Base-by-base conservation (phyloP, 64 coral and sea anemone species). In the Actinia equina region DNA sequence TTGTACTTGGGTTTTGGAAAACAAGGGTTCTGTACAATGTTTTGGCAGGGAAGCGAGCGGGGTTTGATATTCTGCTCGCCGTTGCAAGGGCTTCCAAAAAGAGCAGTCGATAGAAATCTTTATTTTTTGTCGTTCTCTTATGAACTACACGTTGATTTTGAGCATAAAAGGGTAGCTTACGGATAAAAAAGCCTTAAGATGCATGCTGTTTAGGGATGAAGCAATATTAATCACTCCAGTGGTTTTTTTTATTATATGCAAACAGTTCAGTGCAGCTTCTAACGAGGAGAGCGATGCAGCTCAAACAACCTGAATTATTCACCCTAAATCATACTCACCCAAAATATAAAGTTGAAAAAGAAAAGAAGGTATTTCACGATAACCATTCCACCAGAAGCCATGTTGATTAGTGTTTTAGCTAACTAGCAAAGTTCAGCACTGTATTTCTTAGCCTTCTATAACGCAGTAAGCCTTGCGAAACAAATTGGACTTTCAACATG, bases 351-450 rank as follows among this genome's bases (percentile, higher is more conserved):
- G 54, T 96, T 96, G 53, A 96, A 96, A 79, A 96, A 88, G 63
- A 96, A 96, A 44, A 96, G 63, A 7, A 96, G 91, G 43, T 96
- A 96, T 87, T 96, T 96, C 43, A 96, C 82, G 43, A 89, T 49
- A 84, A 88, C 88, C 94, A 96, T 96, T 67, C 94, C 94, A 71
- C 94, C 94, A 85, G 88, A 90, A 42, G 91, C 91, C 94, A 96
- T 96, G 51, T 87, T 88, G 83, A 15, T 77, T 17, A 26, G 17
- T 27, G 23, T 87, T 61, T 77, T 22, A 41, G 43, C 80, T 57
- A 15, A 64, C 13, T 37, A 10, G 59, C 20, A 71, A 18, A 46
- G 22, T 49, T 20, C 11, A 77, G 25, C 20, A 14, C 12, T 18
- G 19, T 19, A 77, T 7, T 63, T 11, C 8, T 65, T 12, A 37